Evolutionary conservation across 2,888 invertebrate genomes (phyloP), one percentile per base, ranked within the genome.

Genomic region (Scaptomyza reducta): DNA sequence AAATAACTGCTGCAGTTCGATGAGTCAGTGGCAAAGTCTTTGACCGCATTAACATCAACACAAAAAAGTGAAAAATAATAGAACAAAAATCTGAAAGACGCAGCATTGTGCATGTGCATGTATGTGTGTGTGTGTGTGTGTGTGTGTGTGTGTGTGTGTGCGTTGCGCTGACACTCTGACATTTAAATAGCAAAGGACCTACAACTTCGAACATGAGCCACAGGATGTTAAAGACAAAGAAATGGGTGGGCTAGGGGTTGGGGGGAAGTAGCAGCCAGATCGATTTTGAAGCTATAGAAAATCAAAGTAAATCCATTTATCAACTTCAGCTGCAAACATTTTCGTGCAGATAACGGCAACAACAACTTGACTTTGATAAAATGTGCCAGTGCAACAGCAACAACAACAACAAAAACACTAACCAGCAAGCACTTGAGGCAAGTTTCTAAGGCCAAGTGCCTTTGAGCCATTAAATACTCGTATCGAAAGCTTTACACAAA

Each of bases 251-350:
- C 9, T 38, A 4, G 6, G 35, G 35, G 6, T n/a, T 35, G 10
- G 13, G 11, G 13, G 33, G 11, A 25, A 14, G 49, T n/a, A 10
- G 31, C 41, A 47, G 45, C 41, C 42, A 54, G 73, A 74, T 87
- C 87, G 85, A 85, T 87, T 82, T 81, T 85, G 61, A 65, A 40
- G 87, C 85, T 85, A 72, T 85, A 72, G 74, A 81, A 87, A 87
- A 87, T 87, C 79, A 71, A 83, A 86, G 79, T 74, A 86, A 88
- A 86, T 73, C 87, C 82, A 83, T 83, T 83, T 83, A 86, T 83
- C 82, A 83, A 83, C 82, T 88, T 83, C 82, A 88, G 76, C 76
- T 74, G 72, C 88, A 83, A 82, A 71, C 77, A 74, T 72, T 79
- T 87, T 82, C 74, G 67, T 60, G 53, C 73, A 83, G 88, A 83